Conservation (phyloP, 2,113 vertebrate genomes). For the Lagopus muta region DNA sequence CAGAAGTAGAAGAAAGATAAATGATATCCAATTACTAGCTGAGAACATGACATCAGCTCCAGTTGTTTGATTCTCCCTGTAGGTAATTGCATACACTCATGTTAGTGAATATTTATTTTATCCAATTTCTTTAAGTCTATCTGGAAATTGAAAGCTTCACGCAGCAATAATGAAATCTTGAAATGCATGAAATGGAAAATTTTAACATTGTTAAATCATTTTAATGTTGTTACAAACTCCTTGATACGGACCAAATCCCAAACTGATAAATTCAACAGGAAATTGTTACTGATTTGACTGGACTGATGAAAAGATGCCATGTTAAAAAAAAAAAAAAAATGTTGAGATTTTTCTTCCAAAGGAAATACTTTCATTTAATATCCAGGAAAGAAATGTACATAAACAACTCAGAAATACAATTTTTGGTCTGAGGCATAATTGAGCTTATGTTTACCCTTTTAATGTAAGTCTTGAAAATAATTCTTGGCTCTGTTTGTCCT, state of each 20-base stretch:
- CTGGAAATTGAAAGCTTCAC: neutral
- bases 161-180: neutral
- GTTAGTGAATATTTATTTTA: slow-evolving; percentile 5
- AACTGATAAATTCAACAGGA: neutral
- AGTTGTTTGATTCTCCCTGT: neutral
- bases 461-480: neutral
- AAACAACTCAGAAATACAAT: neutral
- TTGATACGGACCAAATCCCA: neutral
- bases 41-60: neutral
- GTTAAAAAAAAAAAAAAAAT: neutral
- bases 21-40: neutral
- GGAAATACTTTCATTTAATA: neutral
- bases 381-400: neutral
- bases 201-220: neutral
- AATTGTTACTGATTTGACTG: neutral
- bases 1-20: slow-evolving; percentile 11
- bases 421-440: neutral
- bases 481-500: neutral
- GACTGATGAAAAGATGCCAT: neutral
- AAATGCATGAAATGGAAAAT: neutral
- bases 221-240: neutral
- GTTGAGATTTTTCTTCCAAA: neutral
- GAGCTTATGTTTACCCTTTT: neutral
- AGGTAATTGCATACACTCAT: neutral
- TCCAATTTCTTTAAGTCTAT: neutral